phyloP scores from a whole-genome alignment of 2,888 invertebrate genomes.

The Malachius bipustulatus region DNA sequence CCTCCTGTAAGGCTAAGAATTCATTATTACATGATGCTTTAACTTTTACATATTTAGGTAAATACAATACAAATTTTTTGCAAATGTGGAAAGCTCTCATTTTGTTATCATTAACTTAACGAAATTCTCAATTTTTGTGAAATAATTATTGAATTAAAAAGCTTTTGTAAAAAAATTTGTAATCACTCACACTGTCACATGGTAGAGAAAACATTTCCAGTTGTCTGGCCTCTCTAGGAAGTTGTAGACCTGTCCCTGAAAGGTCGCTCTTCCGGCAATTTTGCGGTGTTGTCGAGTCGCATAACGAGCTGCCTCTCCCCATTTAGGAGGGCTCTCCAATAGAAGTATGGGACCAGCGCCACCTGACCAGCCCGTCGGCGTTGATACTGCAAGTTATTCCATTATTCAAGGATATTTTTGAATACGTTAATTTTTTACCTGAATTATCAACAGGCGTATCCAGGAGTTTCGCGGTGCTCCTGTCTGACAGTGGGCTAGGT shows the following conservation, averaged over 20 bases:
- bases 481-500: conserved; percentile 33
- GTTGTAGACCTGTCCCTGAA: conserved; percentile 71
- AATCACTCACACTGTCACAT: conserved; percentile 63
- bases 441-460: conserved; percentile 32
- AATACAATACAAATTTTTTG: too few relatives aligned
- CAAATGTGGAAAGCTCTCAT: too few relatives aligned
- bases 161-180: too few relatives aligned
- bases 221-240: conserved; percentile 72
- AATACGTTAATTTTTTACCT: conserved; percentile 20
- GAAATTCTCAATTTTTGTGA: too few relatives aligned
- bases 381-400: too few relatives aligned
- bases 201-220: conserved; percentile 76
- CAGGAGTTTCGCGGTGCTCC: conserved; percentile 34
- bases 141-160: too few relatives aligned
- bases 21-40: too few relatives aligned
- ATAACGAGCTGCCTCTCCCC: conserved; percentile 46
- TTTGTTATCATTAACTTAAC: too few relatives aligned
- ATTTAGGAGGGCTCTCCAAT: conserved; percentile 39
- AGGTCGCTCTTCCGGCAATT: conserved; percentile 50
- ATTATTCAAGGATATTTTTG: not conserved
- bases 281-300: conserved; percentile 50
- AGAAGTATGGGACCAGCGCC: too few relatives aligned
- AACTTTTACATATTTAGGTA: too few relatives aligned
- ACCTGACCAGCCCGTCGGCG: too few relatives aligned
- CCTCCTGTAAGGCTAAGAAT: too few relatives aligned